A percentile compares a stretch with the other conserved stretches of the same genome.
phyloP scores from a whole-genome alignment of 2,888 invertebrate genomes.

The Congeria kusceri region DNA sequence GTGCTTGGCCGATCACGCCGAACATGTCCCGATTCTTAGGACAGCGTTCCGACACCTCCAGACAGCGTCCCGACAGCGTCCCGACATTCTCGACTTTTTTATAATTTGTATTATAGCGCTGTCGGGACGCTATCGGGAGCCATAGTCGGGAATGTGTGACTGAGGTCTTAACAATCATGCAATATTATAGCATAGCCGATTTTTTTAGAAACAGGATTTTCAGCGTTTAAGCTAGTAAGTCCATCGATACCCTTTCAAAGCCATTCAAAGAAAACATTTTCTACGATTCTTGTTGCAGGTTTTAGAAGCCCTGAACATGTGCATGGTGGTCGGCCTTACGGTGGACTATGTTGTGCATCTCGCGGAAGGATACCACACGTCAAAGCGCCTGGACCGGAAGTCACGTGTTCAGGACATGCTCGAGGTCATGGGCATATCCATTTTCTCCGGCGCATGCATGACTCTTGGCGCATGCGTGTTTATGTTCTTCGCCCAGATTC shows the following conservation, averaged over 20 bases:
- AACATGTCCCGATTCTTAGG: too few species aligned
- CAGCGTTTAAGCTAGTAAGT: too few species aligned
- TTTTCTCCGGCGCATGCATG: conserved; percentile 79
- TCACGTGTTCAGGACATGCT: conserved; percentile 78
- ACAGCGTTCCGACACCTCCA: too few species aligned
- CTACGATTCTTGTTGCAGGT: conserved; percentile 58
- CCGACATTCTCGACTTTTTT: too few species aligned
- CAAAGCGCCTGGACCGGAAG: conserved; percentile 69
- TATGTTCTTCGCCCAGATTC: conserved; percentile 80
- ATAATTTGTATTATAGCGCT: too few species aligned
- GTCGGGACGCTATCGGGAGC: too few species aligned
- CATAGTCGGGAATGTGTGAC: too few species aligned
- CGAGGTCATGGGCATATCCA: conserved; percentile 77
- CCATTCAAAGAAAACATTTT: background rate
- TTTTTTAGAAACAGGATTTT: too few species aligned
- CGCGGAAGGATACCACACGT: conserved; percentile 80
- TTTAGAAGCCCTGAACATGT: conserved; percentile 82
- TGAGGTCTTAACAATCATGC: too few species aligned
- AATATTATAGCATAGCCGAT: background rate
- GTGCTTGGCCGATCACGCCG: too few species aligned
- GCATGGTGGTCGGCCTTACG: conserved; percentile 80
- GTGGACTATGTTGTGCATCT: conserved; percentile 83
- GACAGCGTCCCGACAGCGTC: too few species aligned
- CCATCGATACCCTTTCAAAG: too few species aligned
- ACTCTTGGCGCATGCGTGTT: conserved; percentile 82